Percentiles rank a stretch among this genome's conserved stretches.
Conservation (phyloP, 1,140 invertebrate species). For the Drosophila aff. region DNA sequence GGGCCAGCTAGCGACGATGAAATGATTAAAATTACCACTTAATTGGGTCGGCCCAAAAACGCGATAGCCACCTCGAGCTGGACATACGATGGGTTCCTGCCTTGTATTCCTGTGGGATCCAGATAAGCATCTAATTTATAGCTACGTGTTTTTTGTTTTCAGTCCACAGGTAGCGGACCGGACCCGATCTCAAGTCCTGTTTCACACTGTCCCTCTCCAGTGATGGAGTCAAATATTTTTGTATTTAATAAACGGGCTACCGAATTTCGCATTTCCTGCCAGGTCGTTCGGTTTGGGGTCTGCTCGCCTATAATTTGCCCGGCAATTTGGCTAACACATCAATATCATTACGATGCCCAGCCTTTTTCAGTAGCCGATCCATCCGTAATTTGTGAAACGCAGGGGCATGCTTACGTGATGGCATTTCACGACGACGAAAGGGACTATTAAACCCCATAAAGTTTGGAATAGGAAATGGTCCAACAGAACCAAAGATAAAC, state of each 20-base stretch:
- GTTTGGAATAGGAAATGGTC: conserved; percentile 68
- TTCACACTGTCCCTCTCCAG: not conserved
- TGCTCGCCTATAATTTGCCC: conserved; percentile 63
- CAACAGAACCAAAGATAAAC: conserved; percentile 61
- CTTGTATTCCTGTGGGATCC: conserved; percentile 22
- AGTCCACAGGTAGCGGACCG: conserved; percentile 32
- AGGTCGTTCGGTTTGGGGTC: conserved; percentile 4
- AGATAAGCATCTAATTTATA: conserved; percentile 81
- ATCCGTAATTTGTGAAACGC: conserved; percentile 56
- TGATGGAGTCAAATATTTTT: conserved; percentile 42
- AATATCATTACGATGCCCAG: conserved; percentile 64
- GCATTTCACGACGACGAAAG: conserved; percentile 39
- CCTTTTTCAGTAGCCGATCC: conserved; percentile 8
- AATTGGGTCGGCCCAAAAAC: conserved; percentile 60
- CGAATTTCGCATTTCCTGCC: conserved; percentile 81
- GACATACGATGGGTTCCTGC: conserved; percentile 9
- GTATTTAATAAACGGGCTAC: conserved; percentile 77
- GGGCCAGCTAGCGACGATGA: conserved; percentile 41
- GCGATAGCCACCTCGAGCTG: conserved; percentile 58
- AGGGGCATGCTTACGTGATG: conserved; percentile 55
- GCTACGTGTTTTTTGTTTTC: conserved; percentile 57
- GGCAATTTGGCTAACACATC: conserved; percentile 73
- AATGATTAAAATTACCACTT: conserved; percentile 81
- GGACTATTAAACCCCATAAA: conserved; percentile 47
- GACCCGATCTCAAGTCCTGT: not conserved